Evolutionary conservation across 2,888 invertebrate species (phyloP).

Genomic region (Geophilus truncorum): DNA sequence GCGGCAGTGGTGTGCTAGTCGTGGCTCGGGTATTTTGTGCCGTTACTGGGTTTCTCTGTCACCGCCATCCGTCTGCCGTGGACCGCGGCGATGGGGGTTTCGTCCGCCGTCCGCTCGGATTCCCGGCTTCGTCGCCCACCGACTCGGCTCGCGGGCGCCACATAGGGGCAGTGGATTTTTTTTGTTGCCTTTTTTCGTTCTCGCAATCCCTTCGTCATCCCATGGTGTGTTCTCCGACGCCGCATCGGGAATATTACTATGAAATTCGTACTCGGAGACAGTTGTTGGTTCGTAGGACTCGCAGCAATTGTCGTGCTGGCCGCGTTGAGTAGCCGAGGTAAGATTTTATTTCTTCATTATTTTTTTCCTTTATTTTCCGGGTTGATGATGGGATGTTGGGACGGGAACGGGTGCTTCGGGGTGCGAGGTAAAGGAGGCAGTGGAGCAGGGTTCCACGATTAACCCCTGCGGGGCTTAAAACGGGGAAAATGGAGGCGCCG

Average conservation of each 20-base stretch:
- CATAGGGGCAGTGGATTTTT: not conserved
- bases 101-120: not conserved
- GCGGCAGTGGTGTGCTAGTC: not conserved
- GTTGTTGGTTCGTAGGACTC: conserved; percentile 28
- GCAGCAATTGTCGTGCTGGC: conserved; percentile 25
- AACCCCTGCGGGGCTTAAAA: not conserved
- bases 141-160: not conserved
- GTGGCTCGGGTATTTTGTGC: not conserved
- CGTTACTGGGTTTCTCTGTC: not conserved
- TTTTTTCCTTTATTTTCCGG: not conserved
- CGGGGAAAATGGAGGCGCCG: not conserved
- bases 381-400: not conserved
- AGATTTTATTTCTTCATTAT: not conserved
- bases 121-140: not conserved
- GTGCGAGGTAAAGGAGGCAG: not conserved
- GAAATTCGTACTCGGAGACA: conserved; percentile 29
- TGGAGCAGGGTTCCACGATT: not conserved
- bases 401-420: not conserved
- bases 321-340: not conserved
- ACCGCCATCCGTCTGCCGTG: not conserved
- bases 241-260: conserved; percentile 25
- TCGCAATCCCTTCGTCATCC: not conserved
- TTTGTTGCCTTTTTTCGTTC: not conserved
- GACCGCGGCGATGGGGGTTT: not conserved
- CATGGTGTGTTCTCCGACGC: not conserved